phyloP scores from a whole-genome alignment of 2,888 invertebrate genomes.

The Coronaproctus castanopsis region DNA sequence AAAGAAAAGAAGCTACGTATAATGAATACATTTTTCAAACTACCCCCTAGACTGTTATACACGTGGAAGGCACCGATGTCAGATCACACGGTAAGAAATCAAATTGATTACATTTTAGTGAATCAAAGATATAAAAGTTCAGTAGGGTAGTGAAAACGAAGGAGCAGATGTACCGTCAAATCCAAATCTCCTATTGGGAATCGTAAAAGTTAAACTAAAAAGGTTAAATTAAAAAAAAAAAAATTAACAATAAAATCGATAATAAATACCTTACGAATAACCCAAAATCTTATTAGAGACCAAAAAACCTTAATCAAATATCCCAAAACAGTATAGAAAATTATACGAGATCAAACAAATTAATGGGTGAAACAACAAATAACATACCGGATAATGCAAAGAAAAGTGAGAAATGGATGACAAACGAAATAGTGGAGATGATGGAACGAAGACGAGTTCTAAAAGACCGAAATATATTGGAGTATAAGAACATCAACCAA shows the following conservation, averaged over 20 bases:
- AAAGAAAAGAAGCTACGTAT: too few species aligned
- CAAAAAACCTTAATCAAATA: too few species aligned
- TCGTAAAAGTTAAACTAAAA: neutral
- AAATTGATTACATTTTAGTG: neutral
- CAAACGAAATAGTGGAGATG: too few species aligned
- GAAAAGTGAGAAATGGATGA: too few species aligned
- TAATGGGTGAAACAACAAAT: too few species aligned
- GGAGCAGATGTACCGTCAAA: neutral
- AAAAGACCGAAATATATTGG: too few species aligned
- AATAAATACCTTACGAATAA: neutral
- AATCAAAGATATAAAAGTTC: neutral
- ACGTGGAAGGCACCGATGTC: constrained; percentile 14
- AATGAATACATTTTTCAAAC: too few species aligned
- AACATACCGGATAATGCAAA: too few species aligned
- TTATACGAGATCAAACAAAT: too few species aligned
- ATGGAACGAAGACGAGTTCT: too few species aligned
- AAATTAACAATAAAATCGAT: neutral
- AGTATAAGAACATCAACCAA: too few species aligned
- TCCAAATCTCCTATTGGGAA: neutral
- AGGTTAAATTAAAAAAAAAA: neutral
- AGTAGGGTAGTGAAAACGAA: neutral
- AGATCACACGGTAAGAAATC: neutral
- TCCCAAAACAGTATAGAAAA: too few species aligned
- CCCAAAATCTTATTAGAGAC: neutral
- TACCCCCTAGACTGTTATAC: neutral